A percentile compares a stretch with the other conserved stretches of the same genome.
phyloP scores from a whole-genome alignment of 2,888 invertebrate species.

The Chesias legatella region DNA sequence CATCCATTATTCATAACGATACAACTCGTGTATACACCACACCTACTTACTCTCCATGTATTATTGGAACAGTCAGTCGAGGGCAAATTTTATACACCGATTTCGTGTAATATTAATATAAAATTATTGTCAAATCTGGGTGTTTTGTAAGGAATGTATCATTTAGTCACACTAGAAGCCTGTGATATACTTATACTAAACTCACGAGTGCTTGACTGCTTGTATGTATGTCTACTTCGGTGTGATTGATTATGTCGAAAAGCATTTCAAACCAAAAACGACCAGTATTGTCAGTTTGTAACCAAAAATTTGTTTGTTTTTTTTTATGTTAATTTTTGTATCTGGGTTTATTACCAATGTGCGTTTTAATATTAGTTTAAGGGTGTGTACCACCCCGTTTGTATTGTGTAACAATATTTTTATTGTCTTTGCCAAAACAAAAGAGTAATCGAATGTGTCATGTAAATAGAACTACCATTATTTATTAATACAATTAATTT shows the following conservation, averaged over 20 bases:
- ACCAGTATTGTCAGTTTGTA: slow-evolving; percentile 73
- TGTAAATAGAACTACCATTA: slow-evolving; percentile 81
- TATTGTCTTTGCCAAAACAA: slow-evolving; percentile 80
- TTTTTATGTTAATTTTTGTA: slow-evolving; percentile 39
- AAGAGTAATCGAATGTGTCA: slow-evolving; percentile 78
- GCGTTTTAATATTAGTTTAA: slow-evolving; percentile 40
- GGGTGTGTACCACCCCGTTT: slow-evolving; percentile 36
- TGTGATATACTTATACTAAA: slow-evolving; percentile 71
- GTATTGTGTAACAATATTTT: slow-evolving; percentile 75
- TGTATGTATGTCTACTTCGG: slow-evolving; percentile 62
- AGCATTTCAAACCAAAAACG: slow-evolving; percentile 61
- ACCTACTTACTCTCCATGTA: slow-evolving; percentile 20
- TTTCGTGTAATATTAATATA: slow-evolving; percentile 37
- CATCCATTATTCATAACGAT: slow-evolving; percentile 50
- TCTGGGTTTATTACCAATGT: slow-evolving; percentile 62
- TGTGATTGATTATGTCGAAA: slow-evolving; percentile 45
- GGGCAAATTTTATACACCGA: slow-evolving; percentile 44
- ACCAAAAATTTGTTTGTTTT: slow-evolving; percentile 59
- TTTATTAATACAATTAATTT: slow-evolving; percentile 81
- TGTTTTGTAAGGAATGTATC: slow-evolving; percentile 59
- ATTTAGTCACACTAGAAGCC: slow-evolving; percentile 73
- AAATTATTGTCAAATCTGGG: slow-evolving; percentile 35
- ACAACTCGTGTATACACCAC: slow-evolving; percentile 19
- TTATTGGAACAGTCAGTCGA: slow-evolving; percentile 25
- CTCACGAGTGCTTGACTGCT: slow-evolving; percentile 64